Base-by-base conservation (phyloP, 2,113 vertebrate species). In the Lates calcarifer region DNA sequence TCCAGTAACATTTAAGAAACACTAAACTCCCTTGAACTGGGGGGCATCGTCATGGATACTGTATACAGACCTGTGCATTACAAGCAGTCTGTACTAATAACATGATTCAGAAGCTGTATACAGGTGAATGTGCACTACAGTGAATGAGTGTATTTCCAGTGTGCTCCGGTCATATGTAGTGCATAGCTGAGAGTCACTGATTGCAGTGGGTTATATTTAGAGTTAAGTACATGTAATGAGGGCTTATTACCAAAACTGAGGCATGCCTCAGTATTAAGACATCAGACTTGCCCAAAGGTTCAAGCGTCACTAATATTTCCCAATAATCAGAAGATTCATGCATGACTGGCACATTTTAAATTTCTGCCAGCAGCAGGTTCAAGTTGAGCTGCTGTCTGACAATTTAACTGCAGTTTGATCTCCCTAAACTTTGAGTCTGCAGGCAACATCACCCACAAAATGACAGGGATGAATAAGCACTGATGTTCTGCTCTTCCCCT, bases 1-100 rank as follows among this genome's bases (percentile, higher is more conserved):
- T 28, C 6, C 45, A 67, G 29, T 14, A 33, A 20, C 29, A 72
- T 72, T 64, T 71, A 20, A 58, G 33, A 62, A 53, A 26, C 51
- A n/a, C 31, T 68, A 17, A 35, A 28, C 13, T 55, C 29, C 47
- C n/a, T 35, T 63, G 9, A 63, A 28, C 22, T 45, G 29, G 51
- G 62, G 22, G 20, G 12, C 22, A 75, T 26, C 20, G 24, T 51
- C 29, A 41, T 13, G 71, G 20, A 4, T 26, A 41, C n/a, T 18
- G 20, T 9, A 67, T 12, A 11, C 28, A 45, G 5, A 2, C 29
- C 24, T 45, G n/a, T 47, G 37, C 13, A 18, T 65, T 15, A n/a
- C 26, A 64, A 57, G 69, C 1, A 4, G 24, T 57, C 47, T 9
- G 6, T 9, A 49, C 11, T 68, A n/a, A 28, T 13, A 3, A 7